Base-by-base conservation (phyloP, 1,140 invertebrate genomes). In the Formica exsecta region DNA sequence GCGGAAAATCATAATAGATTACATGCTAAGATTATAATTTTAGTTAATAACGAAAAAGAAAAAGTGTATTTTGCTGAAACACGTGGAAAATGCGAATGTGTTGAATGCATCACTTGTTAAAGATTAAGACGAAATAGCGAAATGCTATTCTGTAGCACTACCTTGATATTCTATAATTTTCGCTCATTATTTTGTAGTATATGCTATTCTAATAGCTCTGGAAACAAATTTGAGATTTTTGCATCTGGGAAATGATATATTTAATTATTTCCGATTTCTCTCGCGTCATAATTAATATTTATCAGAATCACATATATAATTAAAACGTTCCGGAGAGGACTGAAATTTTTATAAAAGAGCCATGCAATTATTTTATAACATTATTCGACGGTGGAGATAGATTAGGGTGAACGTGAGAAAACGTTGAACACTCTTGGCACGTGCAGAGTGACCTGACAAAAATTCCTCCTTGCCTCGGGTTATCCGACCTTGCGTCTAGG, bases 391-490 rank as follows among this genome's bases (percentile, higher is more conserved):
- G 7, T 48, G 13, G 13, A 48, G 13, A 51, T 51, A 29, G 41
- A n/a, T 36, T 22, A 22, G 32, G 32, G 38, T 19, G 36, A 87
- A 73, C 11, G 4, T 57, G 65, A 61, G 54, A 71, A 89, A 59
- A 41, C 22, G n/a, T 73, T 61, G 16, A 68, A 41, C 48, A 68
- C 76, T 86, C 75, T 86, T 88, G 88, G 89, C 89, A 90, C 89
- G 79, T 25, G 65, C 54, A 19, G 36, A 32, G 48, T 11, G 85
- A 68, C 89, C 68, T 65, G 73, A 79, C 77, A 84, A 89, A 89
- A 90, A 90, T 90, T 73, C 64, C 61, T 70, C 32, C 57, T 77
- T 44, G 87, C 76, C 48, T 89, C 38, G 61, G 64, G 73, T 80
- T 65, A 25, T 19, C 38, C 85, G 89, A 89, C 89, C 89, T 90